A percentile compares a stretch with the other conserved stretches of the same genome.
phyloP scores from a whole-genome alignment of 2,888 invertebrate genomes.

The Netelia melanura region DNA sequence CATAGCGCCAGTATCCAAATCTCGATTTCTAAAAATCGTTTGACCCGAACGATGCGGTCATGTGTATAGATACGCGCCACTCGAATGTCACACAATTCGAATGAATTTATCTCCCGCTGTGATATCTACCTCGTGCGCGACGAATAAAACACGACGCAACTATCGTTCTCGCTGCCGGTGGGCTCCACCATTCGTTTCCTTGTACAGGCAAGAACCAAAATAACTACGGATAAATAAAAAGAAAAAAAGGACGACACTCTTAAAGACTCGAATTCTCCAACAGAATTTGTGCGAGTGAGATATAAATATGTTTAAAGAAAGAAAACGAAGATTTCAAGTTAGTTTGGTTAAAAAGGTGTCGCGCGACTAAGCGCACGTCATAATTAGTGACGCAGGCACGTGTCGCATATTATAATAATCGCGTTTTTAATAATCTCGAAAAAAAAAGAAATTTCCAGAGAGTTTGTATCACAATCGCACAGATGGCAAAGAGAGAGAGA shows the following conservation, averaged over 20 bases:
- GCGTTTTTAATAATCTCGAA: conserved; percentile 33
- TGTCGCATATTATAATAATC: conserved; percentile 50
- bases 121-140: conserved; percentile 59
- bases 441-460: conserved; percentile 26
- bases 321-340: conserved; percentile 16
- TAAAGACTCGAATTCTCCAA: conserved; percentile 37
- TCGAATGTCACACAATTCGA: conserved; percentile 47
- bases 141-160: conserved; percentile 62
- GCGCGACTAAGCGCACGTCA: conserved; percentile 33
- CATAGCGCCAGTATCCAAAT: conserved; percentile 49
- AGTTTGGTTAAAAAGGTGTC: conserved; percentile 36
- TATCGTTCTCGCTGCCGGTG: conserved; percentile 63
- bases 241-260: conserved; percentile 45
- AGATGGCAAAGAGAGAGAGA: background rate
- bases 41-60: background rate
- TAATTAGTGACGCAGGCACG: conserved; percentile 36
- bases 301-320: conserved; percentile 31
- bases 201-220: conserved; percentile 11
- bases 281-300: conserved; percentile 1
- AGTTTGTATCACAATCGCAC: conserved; percentile 48
- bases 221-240: conserved; percentile 43
- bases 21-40: conserved; percentile 54
- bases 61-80: conserved; percentile 27
- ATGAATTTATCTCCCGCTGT: conserved; percentile 63
- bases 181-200: conserved; percentile 52